Evolutionary conservation across 2,888 invertebrate species (phyloP).

Genomic region (Synergus japonicus): DNA sequence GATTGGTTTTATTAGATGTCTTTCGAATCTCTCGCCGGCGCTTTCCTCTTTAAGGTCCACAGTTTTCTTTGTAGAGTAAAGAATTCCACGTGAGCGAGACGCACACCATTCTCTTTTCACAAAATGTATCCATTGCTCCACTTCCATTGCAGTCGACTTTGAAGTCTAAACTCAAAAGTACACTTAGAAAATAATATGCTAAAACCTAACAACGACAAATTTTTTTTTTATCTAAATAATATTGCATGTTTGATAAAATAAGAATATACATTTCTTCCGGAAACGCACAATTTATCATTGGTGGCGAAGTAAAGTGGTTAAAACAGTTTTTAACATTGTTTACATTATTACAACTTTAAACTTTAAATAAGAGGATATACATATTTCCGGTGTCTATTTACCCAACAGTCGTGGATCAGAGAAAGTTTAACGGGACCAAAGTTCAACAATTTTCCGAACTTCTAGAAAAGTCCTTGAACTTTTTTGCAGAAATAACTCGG

Average conservation of each 20-base stretch:
- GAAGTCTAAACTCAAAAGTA: not conserved
- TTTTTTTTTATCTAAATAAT: not conserved
- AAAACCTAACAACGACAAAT: not conserved
- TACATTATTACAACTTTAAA: not conserved
- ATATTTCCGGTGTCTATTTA: not conserved
- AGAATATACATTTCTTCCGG: not conserved
- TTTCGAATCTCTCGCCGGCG: constrained; percentile 52
- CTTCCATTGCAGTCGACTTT: constrained; percentile 22
- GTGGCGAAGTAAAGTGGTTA: not conserved
- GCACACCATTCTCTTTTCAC: constrained; percentile 10
- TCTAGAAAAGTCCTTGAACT: not conserved
- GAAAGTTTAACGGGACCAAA: not conserved
- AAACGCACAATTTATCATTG: not conserved
- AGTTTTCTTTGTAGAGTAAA: constrained; percentile 61
- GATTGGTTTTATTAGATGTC: constrained; percentile 69
- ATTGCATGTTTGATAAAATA: not conserved
- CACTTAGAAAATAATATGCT: not conserved
- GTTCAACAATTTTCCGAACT: not conserved
- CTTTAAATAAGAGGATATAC: not conserved
- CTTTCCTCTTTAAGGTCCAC: constrained; percentile 59
- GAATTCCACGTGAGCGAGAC: constrained; percentile 24
- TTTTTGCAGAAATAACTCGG: constrained; percentile 14
- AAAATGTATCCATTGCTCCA: constrained; percentile 28
- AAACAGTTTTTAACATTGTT: not conserved
- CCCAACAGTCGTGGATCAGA: not conserved